These are phyloP conservation scores for Arbacia lixula DNA, from an alignment of 53 echinoderm and acorn worm species.

Conservation along the genomic window DNA sequence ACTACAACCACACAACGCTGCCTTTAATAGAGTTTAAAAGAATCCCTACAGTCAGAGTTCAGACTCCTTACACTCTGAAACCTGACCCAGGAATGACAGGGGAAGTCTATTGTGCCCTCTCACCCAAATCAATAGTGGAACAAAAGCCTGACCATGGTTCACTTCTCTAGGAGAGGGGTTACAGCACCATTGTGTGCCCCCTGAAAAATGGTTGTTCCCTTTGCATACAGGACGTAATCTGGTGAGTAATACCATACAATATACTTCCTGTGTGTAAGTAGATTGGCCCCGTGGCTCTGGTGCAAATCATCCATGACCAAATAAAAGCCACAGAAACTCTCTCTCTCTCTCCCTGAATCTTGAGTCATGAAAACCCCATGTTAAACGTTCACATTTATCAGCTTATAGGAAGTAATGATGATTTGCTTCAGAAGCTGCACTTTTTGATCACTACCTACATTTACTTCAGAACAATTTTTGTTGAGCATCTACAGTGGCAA, in stretches of 20 bases:
- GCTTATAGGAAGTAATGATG: too few relatives aligned
- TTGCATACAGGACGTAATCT: conserved; percentile 11
- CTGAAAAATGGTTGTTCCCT: neutral
- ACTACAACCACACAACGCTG: too few relatives aligned
- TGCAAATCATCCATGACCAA: too few relatives aligned
- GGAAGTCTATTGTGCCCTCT: conserved; percentile 16
- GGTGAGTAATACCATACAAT: conserved; percentile 46
- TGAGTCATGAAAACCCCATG: too few relatives aligned
- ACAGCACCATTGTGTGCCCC: conserved; percentile 30
- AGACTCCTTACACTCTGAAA: conserved; percentile 34
- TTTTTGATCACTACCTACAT: too few relatives aligned
- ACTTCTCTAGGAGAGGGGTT: neutral
- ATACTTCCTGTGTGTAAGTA: conserved; percentile 49
- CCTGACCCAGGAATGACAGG: conserved; percentile 31
- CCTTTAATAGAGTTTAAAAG: too few relatives aligned
- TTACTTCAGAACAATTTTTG: too few relatives aligned
- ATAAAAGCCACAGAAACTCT: too few relatives aligned
- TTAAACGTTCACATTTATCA: too few relatives aligned
- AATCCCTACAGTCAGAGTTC: neutral
- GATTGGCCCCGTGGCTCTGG: neutral
- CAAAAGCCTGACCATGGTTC: neutral
- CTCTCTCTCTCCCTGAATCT: too few relatives aligned
- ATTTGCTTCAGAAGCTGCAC: too few relatives aligned
- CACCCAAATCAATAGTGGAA: neutral
- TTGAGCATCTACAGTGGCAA: too few relatives aligned